Evolutionary conservation across 2,797 vertebrate species (phyloP), one percentile per base, ranked within the genome.

Genomic region (Ciconia nigra): DNA sequence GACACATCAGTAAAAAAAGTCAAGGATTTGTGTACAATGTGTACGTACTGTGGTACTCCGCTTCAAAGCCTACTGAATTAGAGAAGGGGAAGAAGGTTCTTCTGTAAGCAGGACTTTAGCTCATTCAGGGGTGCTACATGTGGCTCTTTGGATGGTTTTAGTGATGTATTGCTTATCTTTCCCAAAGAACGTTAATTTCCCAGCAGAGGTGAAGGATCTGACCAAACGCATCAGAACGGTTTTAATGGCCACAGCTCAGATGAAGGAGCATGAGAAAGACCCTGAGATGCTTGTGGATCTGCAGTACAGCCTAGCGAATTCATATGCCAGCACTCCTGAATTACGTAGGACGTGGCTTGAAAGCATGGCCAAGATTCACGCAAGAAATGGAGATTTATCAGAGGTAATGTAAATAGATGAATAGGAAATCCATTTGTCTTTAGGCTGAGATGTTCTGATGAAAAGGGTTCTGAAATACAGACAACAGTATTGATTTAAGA

Each of bases 241-340:
- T 74, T 97, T 99, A 88, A 99, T 99, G 99, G 99, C 99, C 89
- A 99, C 99, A 4, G 99, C 99, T 15, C 99, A 99, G 97, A 99
- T 99, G 99, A 99, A 99, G 83, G 99, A 99, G 95, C 99, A 99
- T 2, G 99, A 99, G 96, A 99, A 99, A 81, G 99, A 99, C 92
- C 99, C 99, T 0, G 99, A 99, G 96, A 99, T 99, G 99, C 97
- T 99, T 71, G 99, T 99, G 92, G 99, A 99, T 78, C 98, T 99
- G 69, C 99, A 99, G 81, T 99, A 99, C 97, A 99, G 99, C 95
- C 97, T 99, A 25, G 99, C 99, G 54, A 99, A 99, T 83, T 99
- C 99, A 13, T 99, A 99, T 4, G 99, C 99, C 54, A 99, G 99
- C 96, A 99, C 99, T 3, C 99, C 99, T 1, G 99, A 99, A 93